phyloP scores from a whole-genome alignment of 2,113 vertebrate species.

The Centropristis striata region DNA sequence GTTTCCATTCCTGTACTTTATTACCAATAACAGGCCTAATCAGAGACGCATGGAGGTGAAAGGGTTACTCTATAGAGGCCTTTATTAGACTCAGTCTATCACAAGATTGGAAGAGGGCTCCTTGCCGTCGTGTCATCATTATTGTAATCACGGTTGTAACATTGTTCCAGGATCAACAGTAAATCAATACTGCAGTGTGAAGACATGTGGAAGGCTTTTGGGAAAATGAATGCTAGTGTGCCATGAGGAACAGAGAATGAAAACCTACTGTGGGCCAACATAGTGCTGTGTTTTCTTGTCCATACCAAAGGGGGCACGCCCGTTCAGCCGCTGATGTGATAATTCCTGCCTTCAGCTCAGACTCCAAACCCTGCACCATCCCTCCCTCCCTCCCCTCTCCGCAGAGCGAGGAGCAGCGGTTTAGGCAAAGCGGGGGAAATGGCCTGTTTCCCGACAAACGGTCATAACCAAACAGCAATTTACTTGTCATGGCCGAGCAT shows the following conservation, averaged over 20 bases:
- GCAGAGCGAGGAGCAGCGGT: conserved; percentile 65
- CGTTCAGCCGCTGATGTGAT: conserved; percentile 78
- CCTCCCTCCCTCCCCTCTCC: conserved; percentile 35
- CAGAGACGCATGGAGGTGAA: conserved; percentile 68
- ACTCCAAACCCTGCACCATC: conserved; percentile 57
- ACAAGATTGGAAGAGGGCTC: conserved; percentile 18
- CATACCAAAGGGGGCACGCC: conserved; percentile 64
- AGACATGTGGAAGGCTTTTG: conserved; percentile 22
- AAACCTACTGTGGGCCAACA: conserved; percentile 44
- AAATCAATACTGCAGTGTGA: conserved; percentile 33
- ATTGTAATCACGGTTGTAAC: conserved; percentile 10
- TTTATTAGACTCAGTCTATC: conserved; percentile 23
- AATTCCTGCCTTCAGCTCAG: conserved; percentile 79
- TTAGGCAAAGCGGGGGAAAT: conserved; percentile 83
- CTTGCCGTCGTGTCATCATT: conserved; percentile 14
- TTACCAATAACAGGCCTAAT: conserved; percentile 75
- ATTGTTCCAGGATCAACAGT: conserved; percentile 54
- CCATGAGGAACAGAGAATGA: conserved; percentile 22
- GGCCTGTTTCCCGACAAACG: conserved; percentile 81
- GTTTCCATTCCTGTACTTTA: conserved; percentile 74
- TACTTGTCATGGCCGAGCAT: conserved; percentile 78
- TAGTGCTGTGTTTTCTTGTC: conserved; percentile 49
- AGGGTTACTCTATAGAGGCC: conserved; percentile 38
- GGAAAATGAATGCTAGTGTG: conserved; percentile 8
- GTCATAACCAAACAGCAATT: conserved; percentile 84